These are phyloP conservation scores for Ernsta delagoae DNA, from an alignment of 2,888 invertebrate genomes.

Conservation along the genomic window DNA sequence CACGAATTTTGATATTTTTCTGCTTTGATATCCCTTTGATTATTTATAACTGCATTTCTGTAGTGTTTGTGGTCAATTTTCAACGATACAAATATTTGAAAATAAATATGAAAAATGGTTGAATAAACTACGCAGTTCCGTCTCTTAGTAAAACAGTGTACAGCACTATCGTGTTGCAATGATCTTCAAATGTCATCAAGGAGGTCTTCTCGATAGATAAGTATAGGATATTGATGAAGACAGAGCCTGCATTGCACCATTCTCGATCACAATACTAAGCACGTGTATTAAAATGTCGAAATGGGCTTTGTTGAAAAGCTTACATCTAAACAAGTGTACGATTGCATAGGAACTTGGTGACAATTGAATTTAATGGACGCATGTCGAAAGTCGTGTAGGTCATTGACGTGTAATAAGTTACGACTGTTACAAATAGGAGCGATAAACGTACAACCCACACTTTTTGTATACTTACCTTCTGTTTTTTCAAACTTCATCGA, in stretches of 20 bases:
- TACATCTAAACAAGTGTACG: conserved; percentile 23
- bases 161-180: conserved; percentile 43
- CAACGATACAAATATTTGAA: too few species aligned
- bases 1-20: too few species aligned
- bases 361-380: conserved; percentile 24
- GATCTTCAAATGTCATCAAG: conserved; percentile 45
- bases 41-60: too few species aligned
- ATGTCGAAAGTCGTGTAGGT: background rate
- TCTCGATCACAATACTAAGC: conserved; percentile 36
- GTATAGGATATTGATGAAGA: conserved; percentile 13
- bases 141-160: too few species aligned
- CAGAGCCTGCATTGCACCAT: conserved; percentile 37
- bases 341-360: conserved; percentile 20
- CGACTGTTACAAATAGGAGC: background rate
- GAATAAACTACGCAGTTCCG: too few species aligned
- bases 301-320: conserved; percentile 29
- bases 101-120: too few species aligned
- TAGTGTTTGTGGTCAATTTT: too few species aligned
- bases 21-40: too few species aligned
- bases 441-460: background rate
- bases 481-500: too few species aligned
- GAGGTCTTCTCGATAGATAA: conserved; percentile 39
- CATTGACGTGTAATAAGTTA: conserved; percentile 1
- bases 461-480: too few species aligned
- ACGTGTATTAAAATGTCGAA: conserved; percentile 28